Percentiles rank a stretch among this genome's conserved stretches.
These are phyloP conservation scores for Drosophila picticornis DNA, from an alignment of 2,888 invertebrate genomes.

Conservation along the genomic window DNA sequence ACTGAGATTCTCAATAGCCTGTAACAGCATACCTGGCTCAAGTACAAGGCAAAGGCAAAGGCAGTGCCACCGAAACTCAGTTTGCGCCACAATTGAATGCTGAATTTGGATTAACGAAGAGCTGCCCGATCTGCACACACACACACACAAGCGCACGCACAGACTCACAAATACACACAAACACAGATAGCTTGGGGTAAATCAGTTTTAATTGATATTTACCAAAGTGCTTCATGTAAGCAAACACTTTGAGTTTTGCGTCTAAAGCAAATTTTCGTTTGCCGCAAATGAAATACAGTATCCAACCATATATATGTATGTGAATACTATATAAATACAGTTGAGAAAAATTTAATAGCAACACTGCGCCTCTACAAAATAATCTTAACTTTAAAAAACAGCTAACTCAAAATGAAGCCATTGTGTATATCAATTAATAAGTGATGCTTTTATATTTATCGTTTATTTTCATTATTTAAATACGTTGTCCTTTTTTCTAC, in stretches of 20 bases:
- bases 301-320: background rate
- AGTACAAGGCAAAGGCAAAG: constrained; percentile 49
- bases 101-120: constrained; percentile 48
- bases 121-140: constrained; percentile 1
- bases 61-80: constrained; percentile 48
- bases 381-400: too few relatives aligned
- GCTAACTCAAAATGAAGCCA: too few relatives aligned
- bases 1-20: constrained; percentile 14
- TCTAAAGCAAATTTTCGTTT: constrained; percentile 57
- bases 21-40: constrained; percentile 33
- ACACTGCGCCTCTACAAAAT: background rate
- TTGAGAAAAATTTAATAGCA: background rate
- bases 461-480: too few relatives aligned
- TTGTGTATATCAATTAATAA: too few relatives aligned
- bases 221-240: constrained; percentile 76
- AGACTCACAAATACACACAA: background rate
- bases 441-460: too few relatives aligned
- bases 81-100: constrained; percentile 42
- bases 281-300: constrained; percentile 10
- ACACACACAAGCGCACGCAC: constrained; percentile 8
- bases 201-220: constrained; percentile 80
- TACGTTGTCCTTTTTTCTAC: too few relatives aligned
- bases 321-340: background rate
- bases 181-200: constrained; percentile 49
- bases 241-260: constrained; percentile 75